A percentile compares a stretch with the other conserved stretches of the same genome.
These are phyloP conservation scores for Drosophila mettleri DNA, from an alignment of 2,888 invertebrate genomes.

Conservation along the genomic window DNA sequence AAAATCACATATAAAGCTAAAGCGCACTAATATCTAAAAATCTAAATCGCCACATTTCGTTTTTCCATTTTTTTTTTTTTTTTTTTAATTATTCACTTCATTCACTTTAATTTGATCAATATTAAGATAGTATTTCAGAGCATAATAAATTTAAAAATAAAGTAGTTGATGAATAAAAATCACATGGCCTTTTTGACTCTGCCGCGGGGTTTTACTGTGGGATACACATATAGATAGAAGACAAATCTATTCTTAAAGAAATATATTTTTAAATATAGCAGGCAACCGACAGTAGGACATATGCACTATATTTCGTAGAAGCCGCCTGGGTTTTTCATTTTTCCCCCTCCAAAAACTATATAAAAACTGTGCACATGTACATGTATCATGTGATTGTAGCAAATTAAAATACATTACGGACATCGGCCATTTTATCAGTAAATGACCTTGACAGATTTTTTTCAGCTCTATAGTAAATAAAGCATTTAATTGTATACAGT, in stretches of 20 bases:
- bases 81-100: slow-evolving; percentile 17
- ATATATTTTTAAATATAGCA: too few species aligned
- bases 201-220: not conserved
- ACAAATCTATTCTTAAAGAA: too few species aligned
- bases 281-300: too few species aligned
- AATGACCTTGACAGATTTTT: slow-evolving; percentile 1
- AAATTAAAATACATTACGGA: not conserved
- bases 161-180: not conserved
- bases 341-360: too few species aligned
- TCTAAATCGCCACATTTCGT: not conserved
- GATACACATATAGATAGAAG: not conserved
- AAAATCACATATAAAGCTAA: slow-evolving; percentile 94
- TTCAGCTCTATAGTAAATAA: slow-evolving; percentile 16
- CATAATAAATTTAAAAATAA: not conserved
- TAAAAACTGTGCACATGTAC: too few species aligned
- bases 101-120: slow-evolving; percentile 3
- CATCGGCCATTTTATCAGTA: not conserved
- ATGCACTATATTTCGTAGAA: too few species aligned
- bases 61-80: not conserved
- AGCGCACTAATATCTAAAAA: slow-evolving; percentile 55
- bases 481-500: slow-evolving; percentile 23
- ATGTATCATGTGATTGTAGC: too few species aligned
- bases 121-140: not conserved
- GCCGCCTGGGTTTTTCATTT: too few species aligned
- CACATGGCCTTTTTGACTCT: not conserved